Base-by-base conservation (phyloP, 2,113 vertebrate genomes). In the Acrocephalus kingi region DNA sequence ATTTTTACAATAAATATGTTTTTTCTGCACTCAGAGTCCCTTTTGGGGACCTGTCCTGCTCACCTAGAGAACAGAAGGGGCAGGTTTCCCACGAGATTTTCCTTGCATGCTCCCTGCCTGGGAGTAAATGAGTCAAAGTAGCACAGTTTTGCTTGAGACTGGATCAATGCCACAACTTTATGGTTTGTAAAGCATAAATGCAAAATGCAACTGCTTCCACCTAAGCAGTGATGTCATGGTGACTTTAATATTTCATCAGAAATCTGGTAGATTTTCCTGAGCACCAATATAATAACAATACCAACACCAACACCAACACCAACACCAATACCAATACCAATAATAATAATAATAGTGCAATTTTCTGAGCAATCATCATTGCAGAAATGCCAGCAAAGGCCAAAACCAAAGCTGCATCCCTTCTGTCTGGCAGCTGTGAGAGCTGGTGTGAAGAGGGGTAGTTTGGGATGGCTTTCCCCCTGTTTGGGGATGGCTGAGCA, bases 361-460 rank as follows among this genome's bases (percentile, higher is more conserved):
- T 43, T 78, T 55, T 25, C 27, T 72, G 33, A 88, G 41, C 35
- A 64, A 15, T 6, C 5, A 15, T 39, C 25, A 13, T 24, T 72
- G 16, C 1, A 8, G 51, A 74, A 87, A 39, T 24, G 10, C 4
- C 45, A 51, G 13, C 13, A 63, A 54, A 63, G 16, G 39, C 27
- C 19, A 27, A 51, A 73, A 22, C 35, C 39, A 78, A 81, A 84
- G 15, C 27, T 56, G 5, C 15, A 31, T 66, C 7, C 69, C 24
- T 90, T 76, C 28, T 41, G 17, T 54, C 13, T 9, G 8, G 28
- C 15, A 58, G 17, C 24, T 61, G 16, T 1, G 5, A 61, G 35
- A 69, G 6, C 23, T 61, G 13, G 6, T 64, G 7, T 0, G 2
- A 82, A 12, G 8, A 11, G 46, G 1, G 2, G 10, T 8, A 76